phyloP scores from a whole-genome alignment of 2,113 vertebrate species.

The Microtus pennsylvanicus region DNA sequence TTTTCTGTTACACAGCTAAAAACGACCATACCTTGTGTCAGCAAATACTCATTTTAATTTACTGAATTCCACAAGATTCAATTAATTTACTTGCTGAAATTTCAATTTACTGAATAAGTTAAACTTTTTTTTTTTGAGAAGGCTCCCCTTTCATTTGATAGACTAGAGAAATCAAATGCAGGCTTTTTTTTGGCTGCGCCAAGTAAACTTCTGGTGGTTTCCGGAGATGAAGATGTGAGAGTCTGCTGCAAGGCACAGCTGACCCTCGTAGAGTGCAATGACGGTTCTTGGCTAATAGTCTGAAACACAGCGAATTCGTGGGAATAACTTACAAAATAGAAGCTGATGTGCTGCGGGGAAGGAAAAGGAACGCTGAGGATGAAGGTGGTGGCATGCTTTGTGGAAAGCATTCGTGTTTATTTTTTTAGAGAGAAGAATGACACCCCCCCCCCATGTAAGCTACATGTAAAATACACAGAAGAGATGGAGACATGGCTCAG shows the following conservation, averaged over 20 bases:
- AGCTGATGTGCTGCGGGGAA: not conserved
- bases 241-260: not conserved
- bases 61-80: not conserved
- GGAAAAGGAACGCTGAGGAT: not conserved
- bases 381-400: not conserved
- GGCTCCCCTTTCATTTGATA: slow-evolving; percentile 15
- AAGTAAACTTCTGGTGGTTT: slow-evolving; percentile 49
- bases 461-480: not conserved
- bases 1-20: slow-evolving; percentile 5
- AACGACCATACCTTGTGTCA: not conserved
- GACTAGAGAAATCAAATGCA: not conserved
- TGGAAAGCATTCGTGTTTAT: not conserved
- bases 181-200: not conserved
- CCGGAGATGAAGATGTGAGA: not conserved
- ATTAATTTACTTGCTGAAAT: slow-evolving; percentile 16
- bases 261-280: not conserved
- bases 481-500: not conserved
- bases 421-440: slow-evolving; percentile 24
- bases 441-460: not conserved
- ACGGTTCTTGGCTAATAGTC: not conserved
- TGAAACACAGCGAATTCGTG: slow-evolving; percentile 28
- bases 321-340: not conserved
- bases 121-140: not conserved
- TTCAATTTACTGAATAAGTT: not conserved
- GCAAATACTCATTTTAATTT: slow-evolving; percentile 2